Evolutionary conservation across 2,797 vertebrate species (phyloP).

Genomic region (Sphaeramia orbicularis): DNA sequence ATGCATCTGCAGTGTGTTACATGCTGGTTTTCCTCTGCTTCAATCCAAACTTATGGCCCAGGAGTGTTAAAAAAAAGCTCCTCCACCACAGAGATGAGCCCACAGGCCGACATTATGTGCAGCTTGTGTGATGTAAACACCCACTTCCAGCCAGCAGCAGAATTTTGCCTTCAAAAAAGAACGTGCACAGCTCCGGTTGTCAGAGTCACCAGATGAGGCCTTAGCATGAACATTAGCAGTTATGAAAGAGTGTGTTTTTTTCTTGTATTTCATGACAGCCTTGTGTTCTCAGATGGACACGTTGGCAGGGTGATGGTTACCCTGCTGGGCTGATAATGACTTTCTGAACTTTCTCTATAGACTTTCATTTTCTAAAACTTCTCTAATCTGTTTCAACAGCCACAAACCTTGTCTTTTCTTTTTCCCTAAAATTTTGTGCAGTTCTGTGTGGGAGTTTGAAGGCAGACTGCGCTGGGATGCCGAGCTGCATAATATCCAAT

Average conservation of each 20-base stretch:
- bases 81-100: conserved; percentile 39
- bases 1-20: conserved; percentile 54
- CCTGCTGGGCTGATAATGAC: conserved; percentile 19
- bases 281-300: conserved; percentile 38
- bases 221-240: conserved; percentile 7
- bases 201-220: conserved; percentile 38
- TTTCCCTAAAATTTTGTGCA: neutral
- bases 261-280: conserved; percentile 28
- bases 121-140: conserved; percentile 60
- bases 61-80: conserved; percentile 31
- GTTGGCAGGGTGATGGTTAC: conserved; percentile 29
- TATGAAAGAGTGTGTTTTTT: neutral
- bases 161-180: conserved; percentile 55
- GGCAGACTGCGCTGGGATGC: neutral
- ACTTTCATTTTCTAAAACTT: conserved; percentile 15
- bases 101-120: conserved; percentile 56
- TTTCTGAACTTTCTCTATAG: conserved; percentile 23
- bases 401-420: neutral
- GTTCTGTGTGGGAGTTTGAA: conserved; percentile 21
- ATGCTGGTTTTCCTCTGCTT: conserved; percentile 18
- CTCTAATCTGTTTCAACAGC: conserved; percentile 21
- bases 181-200: conserved; percentile 32
- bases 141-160: conserved; percentile 54
- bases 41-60: conserved; percentile 42
- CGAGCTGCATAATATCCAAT: conserved; percentile 22